Evolutionary conservation across 2,113 vertebrate genomes (phyloP).

Genomic region (Setophaga petechia): DNA sequence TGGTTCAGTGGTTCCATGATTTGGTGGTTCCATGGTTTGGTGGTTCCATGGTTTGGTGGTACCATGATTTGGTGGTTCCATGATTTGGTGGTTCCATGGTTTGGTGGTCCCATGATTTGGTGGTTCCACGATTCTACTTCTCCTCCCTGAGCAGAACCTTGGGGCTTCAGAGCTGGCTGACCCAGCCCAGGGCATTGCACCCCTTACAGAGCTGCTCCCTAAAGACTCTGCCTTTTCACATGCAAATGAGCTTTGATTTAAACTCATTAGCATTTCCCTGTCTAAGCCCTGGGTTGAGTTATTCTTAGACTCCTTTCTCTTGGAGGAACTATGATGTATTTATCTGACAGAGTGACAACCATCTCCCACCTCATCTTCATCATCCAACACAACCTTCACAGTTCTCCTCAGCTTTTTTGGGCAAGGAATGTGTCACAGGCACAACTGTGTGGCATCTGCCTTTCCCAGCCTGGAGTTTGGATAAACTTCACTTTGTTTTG

Average conservation of each 20-base stretch:
- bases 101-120: accelerated
- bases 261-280: slow-evolving; percentile 6
- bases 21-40: no score
- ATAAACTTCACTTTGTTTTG: neutral
- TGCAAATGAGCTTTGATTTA: slow-evolving; percentile 44
- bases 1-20: no score
- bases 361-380: neutral
- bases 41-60: no score
- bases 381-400: neutral
- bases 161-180: neutral
- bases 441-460: neutral
- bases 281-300: neutral
- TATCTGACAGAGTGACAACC: neutral
- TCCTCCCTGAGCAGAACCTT: neutral
- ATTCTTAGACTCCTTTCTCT: slow-evolving; percentile 27
- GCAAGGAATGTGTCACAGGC: neutral
- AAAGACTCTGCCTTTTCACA: neutral
- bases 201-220: neutral
- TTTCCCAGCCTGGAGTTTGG: neutral
- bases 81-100: no score
- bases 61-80: no score
- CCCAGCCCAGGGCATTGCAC: neutral
- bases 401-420: neutral
- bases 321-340: neutral
- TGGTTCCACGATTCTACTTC: neutral